Percentiles rank a stretch among this genome's conserved stretches.
Evolutionary conservation across 1,140 invertebrate genomes (phyloP).

Genomic region (Zaprionus nigranus): DNA sequence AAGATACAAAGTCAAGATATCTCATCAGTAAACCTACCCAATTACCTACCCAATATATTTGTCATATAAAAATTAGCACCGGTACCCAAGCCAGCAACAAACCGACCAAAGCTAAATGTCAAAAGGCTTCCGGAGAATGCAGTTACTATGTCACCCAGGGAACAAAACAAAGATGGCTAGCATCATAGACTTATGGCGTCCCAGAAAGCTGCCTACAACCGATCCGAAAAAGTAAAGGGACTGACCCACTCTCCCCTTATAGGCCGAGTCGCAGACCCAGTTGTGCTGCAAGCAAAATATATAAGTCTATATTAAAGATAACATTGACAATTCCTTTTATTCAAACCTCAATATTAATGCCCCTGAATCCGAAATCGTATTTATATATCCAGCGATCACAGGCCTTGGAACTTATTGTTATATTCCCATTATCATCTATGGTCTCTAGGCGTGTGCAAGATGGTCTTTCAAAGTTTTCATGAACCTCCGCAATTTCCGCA

Average conservation of each 20-base stretch:
- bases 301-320: not conserved
- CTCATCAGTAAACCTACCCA: not conserved
- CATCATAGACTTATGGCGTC: constrained; percentile 86
- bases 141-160: constrained; percentile 85
- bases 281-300: constrained; percentile 84
- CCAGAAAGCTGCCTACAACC: constrained; percentile 86
- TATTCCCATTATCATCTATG: constrained; percentile 38
- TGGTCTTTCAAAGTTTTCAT: constrained; percentile 52
- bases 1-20: too few species aligned
- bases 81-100: constrained; percentile 86
- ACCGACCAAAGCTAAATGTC: constrained; percentile 85
- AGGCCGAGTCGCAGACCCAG: constrained; percentile 87
- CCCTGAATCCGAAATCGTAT: constrained; percentile 85
- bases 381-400: constrained; percentile 85
- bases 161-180: constrained; percentile 85
- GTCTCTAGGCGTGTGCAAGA: constrained; percentile 60
- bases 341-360: constrained; percentile 86
- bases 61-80: constrained; percentile 87
- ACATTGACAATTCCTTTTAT: not conserved
- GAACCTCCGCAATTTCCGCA: constrained; percentile 57
- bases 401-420: constrained; percentile 50
- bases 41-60: constrained; percentile 86
- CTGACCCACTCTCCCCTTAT: constrained; percentile 86
- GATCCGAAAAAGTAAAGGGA: constrained; percentile 87
- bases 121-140: constrained; percentile 84